A percentile compares a stretch with the other conserved stretches of the same genome.
phyloP scores from a whole-genome alignment of 2,797 vertebrate species.

The Brotula barbata region DNA sequence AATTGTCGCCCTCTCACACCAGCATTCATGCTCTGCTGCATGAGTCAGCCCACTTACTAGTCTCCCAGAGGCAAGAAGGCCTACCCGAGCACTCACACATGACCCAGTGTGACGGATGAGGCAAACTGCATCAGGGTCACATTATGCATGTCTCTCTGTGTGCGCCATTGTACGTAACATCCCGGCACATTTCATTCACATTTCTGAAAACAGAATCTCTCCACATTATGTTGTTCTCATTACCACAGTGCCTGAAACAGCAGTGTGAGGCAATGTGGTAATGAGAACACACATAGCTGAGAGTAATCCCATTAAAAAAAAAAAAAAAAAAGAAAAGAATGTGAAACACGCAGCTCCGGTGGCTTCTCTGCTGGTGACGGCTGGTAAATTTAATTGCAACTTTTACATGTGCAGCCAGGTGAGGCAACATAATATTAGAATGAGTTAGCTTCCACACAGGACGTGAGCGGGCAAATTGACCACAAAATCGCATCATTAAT shows the following conservation, averaged over 20 bases:
- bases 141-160: neutral
- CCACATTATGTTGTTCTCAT: slow-evolving; percentile 27
- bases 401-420: slow-evolving; percentile 55
- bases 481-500: no score
- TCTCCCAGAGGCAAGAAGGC: slow-evolving; percentile 11
- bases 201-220: slow-evolving; percentile 20
- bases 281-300: slow-evolving; percentile 32
- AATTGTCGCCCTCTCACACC: slow-evolving; percentile 4
- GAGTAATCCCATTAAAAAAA: slow-evolving; percentile 27
- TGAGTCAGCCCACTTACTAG: neutral
- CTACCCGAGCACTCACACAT: neutral
- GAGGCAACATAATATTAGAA: slow-evolving; percentile 52
- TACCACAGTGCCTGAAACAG: slow-evolving; percentile 26
- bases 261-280: slow-evolving; percentile 17
- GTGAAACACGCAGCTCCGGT: slow-evolving; percentile 18
- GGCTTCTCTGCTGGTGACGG: slow-evolving; percentile 29
- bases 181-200: slow-evolving; percentile 5
- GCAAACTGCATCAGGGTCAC: slow-evolving; percentile 6
- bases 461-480: no score
- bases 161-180: neutral
- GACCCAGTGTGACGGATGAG: slow-evolving; percentile 5
- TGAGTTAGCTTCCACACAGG: no score
- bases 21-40: neutral
- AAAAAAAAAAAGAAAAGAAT: slow-evolving; percentile 44
- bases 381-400: slow-evolving; percentile 65